Evolutionary conservation across 2,113 vertebrate genomes (phyloP).

Genomic region (Gadus macrocephalus): DNA sequence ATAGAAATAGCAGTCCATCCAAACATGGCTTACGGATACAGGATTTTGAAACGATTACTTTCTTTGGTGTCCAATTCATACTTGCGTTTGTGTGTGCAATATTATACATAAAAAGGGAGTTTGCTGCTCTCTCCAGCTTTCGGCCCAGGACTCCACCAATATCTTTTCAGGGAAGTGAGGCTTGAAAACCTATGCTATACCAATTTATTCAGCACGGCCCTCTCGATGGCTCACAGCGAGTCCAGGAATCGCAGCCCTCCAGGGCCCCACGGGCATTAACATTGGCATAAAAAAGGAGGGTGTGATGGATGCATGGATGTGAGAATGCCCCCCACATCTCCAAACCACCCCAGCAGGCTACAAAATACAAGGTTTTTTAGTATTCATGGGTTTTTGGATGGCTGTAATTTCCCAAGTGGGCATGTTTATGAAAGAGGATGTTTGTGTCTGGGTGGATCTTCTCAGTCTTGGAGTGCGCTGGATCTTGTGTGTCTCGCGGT

Average conservation of each 20-base stretch:
- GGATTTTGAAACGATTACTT: too few species aligned
- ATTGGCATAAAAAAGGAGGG: conserved; percentile 34
- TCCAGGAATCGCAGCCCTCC: conserved; percentile 37
- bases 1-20: too few species aligned
- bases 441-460: conserved; percentile 27
- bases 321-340: conserved; percentile 25
- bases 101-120: neutral
- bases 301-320: conserved; percentile 22
- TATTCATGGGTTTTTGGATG: conserved; percentile 68
- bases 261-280: conserved; percentile 36
- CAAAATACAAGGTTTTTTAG: conserved; percentile 50
- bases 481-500: neutral
- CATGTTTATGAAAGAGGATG: conserved; percentile 54
- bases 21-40: too few species aligned
- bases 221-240: conserved; percentile 39
- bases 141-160: conserved; percentile 48
- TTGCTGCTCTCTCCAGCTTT: conserved; percentile 58
- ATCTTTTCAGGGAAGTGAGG: conserved; percentile 50
- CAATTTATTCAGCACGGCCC: conserved; percentile 53
- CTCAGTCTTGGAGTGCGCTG: conserved; percentile 8
- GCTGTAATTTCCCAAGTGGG: conserved; percentile 54
- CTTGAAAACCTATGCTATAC: conserved; percentile 42
- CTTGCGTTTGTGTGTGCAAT: too few species aligned
- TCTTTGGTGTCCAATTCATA: too few species aligned
- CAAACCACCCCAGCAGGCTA: conserved; percentile 29